phyloP scores from a whole-genome alignment of 2,113 vertebrate genomes.

The Daboia siamensis region DNA sequence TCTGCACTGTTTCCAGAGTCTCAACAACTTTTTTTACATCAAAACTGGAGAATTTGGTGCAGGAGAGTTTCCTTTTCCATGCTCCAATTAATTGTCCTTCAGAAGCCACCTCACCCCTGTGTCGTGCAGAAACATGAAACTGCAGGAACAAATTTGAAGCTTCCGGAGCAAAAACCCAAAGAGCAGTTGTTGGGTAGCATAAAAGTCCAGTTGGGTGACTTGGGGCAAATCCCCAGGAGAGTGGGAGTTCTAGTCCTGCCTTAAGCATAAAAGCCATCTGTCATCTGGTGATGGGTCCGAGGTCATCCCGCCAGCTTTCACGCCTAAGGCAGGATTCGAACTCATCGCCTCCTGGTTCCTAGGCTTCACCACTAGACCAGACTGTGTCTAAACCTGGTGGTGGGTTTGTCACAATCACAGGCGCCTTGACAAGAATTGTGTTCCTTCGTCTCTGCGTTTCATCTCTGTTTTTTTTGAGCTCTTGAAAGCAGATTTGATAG shows the following conservation, averaged over 20 bases:
- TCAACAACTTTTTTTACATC: too few species aligned
- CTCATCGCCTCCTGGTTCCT: too few species aligned
- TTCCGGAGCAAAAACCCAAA: not conserved
- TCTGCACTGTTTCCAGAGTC: too few species aligned
- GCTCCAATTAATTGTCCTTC: not conserved
- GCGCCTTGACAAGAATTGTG: slow-evolving; percentile 29
- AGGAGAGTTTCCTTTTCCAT: not conserved
- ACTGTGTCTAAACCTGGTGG: not conserved
- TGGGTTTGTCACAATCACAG: slow-evolving; percentile 9
- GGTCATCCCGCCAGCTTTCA: too few species aligned
- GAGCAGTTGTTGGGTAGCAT: not conserved
- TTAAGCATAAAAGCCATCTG: too few species aligned
- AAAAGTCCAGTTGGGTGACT: too few species aligned
- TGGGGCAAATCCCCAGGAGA: too few species aligned
- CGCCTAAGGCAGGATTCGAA: not conserved
- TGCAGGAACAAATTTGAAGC: too few species aligned
- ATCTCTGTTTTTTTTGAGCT: not conserved
- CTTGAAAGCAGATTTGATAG: slow-evolving; percentile 43
- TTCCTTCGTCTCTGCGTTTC: not conserved
- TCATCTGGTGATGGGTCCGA: too few species aligned
- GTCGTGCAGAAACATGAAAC: not conserved
- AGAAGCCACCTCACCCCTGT: not conserved
- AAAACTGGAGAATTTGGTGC: not conserved
- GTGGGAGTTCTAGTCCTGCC: too few species aligned
- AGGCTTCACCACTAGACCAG: not conserved